Percentiles rank a stretch among this genome's conserved stretches.
Conservation (phyloP, 1,140 invertebrate species). For the Eueides isabella region DNA sequence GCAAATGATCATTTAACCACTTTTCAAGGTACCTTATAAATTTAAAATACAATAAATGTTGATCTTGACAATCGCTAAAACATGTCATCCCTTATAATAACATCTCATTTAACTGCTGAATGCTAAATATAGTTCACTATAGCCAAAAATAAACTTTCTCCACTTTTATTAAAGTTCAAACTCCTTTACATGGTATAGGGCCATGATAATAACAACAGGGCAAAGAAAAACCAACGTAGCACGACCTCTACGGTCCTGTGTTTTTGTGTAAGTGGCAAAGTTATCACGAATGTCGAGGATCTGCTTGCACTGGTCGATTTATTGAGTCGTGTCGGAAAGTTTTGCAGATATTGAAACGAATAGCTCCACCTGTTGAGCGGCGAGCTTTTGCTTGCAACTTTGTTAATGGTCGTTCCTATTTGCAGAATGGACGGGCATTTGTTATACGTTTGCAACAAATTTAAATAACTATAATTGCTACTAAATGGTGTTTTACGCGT, state of each 20-base stretch:
- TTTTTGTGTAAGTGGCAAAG: conserved; percentile 46
- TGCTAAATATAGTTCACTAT: conserved; percentile 37
- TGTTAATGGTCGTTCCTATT: conserved; percentile 73
- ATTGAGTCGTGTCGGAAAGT: conserved; percentile 76
- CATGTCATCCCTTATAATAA: conserved; percentile 66
- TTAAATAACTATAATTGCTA: conserved; percentile 17
- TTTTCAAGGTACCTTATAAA: conserved; percentile 17
- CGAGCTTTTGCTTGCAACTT: conserved; percentile 56
- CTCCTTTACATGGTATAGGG: conserved; percentile 44
- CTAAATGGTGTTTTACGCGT: not conserved
- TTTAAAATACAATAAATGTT: conserved; percentile 36
- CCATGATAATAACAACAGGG: conserved; percentile 74
- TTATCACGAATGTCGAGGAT: conserved; percentile 47
- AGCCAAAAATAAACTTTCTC: conserved; percentile 36
- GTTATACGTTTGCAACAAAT: conserved; percentile 50
- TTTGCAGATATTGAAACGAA: conserved; percentile 81
- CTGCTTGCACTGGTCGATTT: conserved; percentile 65
- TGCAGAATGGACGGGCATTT: conserved; percentile 59
- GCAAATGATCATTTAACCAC: not conserved
- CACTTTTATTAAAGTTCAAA: conserved; percentile 53
- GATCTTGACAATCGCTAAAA: conserved; percentile 58
- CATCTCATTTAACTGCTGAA: conserved; percentile 63
- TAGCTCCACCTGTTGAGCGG: conserved; percentile 75
- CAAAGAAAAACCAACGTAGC: conserved; percentile 63
- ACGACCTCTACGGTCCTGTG: conserved; percentile 44